Evolutionary conservation across 2,888 invertebrate species (phyloP), one percentile per base, ranked within the genome.

Genomic region (Philereme vetulata): DNA sequence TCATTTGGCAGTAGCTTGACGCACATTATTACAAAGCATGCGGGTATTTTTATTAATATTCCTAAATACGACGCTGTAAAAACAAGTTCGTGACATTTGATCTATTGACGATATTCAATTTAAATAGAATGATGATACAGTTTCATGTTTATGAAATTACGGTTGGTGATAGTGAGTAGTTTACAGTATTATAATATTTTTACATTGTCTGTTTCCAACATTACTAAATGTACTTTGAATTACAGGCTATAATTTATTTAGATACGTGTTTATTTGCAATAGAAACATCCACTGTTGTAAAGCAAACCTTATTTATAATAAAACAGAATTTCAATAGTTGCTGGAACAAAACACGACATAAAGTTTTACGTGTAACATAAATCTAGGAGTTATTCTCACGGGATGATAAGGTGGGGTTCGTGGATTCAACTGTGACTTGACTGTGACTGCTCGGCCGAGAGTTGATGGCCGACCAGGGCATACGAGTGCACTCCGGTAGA

Each of bases 301-400:
- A 66, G 45, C 55, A 60, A 76, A 72, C 67, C 71, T 62, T 76
- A 75, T 74, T 66, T 72, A 78, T 75, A 78, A 75, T 77, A 78
- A 78, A 77, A 74, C 72, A 77, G 75, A 72, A 71, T 76, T 69
- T 66, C 65, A 64, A 71, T 73, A 72, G 75, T 77, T 76, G 72
- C 74, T 78, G 78, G 81, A 86, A 88, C 86, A 85, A 88, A 84
- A 80, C 81, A 82, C 81, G 86, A 86, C 86, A 88, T 90, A 90
- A 90, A 90, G 82, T 90, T 90, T 90, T 85, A 89, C 86, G 85
- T 81, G 81, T 76, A 81, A 80, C 88, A 90, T 90, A 90, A 89
- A 90, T 90, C 86, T 86, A 80, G 79, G 81, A 89, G 88, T 86
- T 89, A 90, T 90, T 88, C 89, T 84, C 89, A 81, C 80, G 88